These are phyloP conservation scores for Aplysina aerophoba DNA, from an alignment of 37 sponge, comb jelly and placozoan species.

Conservation along the genomic window DNA sequence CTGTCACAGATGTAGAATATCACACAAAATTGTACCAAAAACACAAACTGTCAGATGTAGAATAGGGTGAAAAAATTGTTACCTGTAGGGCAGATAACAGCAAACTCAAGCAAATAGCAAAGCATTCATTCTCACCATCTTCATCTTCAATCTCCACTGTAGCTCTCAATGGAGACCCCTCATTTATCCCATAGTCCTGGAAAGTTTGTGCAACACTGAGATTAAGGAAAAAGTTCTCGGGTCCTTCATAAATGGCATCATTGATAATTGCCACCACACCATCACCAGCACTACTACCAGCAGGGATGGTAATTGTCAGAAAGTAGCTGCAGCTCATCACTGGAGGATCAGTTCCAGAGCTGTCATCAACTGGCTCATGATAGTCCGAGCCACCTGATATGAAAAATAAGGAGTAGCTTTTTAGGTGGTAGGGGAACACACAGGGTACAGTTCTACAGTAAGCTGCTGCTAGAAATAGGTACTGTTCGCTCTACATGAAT, in stretches of 20 bases:
- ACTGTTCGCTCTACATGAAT: neutral
- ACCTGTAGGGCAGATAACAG: too few relatives aligned
- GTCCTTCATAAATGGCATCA: constrained; percentile 22
- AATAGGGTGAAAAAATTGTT: too few relatives aligned
- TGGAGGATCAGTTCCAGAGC: too few relatives aligned
- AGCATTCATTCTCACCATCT: constrained; percentile 17
- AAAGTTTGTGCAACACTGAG: neutral
- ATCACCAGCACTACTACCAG: neutral
- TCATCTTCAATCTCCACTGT: constrained; percentile 24
- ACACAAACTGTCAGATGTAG: too few relatives aligned
- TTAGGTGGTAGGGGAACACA: too few relatives aligned
- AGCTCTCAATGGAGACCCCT: neutral
- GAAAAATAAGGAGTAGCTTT: too few relatives aligned
- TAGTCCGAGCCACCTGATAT: neutral
- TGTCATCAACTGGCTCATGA: too few relatives aligned
- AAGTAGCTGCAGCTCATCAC: too few relatives aligned
- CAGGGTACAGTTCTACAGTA: too few relatives aligned
- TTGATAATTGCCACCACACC: neutral
- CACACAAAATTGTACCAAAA: too few relatives aligned
- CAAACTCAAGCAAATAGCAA: too few relatives aligned
- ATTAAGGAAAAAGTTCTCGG: neutral
- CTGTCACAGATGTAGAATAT: too few relatives aligned
- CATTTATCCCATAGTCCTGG: neutral
- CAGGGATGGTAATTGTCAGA: neutral
- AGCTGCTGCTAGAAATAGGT: neutral